These are phyloP conservation scores for Epistrophe grossulariae DNA, from an alignment of 2,888 invertebrate species.

Conservation along the genomic window DNA sequence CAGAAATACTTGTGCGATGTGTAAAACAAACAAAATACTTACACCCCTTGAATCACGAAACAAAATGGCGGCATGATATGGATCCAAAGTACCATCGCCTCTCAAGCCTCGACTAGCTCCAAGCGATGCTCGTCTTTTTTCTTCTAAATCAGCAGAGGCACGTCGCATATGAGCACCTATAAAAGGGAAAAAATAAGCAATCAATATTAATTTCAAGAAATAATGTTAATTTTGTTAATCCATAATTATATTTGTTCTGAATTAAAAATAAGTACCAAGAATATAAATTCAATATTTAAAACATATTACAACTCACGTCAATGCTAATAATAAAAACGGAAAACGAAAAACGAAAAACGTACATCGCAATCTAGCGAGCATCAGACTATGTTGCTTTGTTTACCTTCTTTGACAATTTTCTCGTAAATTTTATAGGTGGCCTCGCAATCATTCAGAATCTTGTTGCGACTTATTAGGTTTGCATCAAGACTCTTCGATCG, in stretches of 20 bases:
- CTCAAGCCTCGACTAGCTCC: conserved; percentile 86
- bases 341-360: conserved; percentile 1
- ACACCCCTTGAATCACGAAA: conserved; percentile 97
- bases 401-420: conserved; percentile 90
- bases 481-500: conserved; percentile 92
- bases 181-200: conserved; percentile 76
- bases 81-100: conserved; percentile 91
- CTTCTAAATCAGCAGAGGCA: conserved; percentile 91
- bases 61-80: conserved; percentile 94
- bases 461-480: conserved; percentile 84
- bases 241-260: neutral
- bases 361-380: neutral
- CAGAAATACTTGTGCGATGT: no score
- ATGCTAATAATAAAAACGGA: conserved; percentile 23
- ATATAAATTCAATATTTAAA: conserved; percentile 23
- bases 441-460: conserved; percentile 89
- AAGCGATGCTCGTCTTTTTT: conserved; percentile 91
- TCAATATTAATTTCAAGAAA: conserved; percentile 8
- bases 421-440: conserved; percentile 93
- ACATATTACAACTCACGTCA: conserved; percentile 22
- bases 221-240: neutral
- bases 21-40: conserved; percentile 83
- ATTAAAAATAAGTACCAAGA: conserved; percentile 78
- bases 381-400: conserved; percentile 45
- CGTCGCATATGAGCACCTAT: conserved; percentile 91